Base-by-base conservation (phyloP, 2,113 vertebrate species). In the Lophius piscatorius region DNA sequence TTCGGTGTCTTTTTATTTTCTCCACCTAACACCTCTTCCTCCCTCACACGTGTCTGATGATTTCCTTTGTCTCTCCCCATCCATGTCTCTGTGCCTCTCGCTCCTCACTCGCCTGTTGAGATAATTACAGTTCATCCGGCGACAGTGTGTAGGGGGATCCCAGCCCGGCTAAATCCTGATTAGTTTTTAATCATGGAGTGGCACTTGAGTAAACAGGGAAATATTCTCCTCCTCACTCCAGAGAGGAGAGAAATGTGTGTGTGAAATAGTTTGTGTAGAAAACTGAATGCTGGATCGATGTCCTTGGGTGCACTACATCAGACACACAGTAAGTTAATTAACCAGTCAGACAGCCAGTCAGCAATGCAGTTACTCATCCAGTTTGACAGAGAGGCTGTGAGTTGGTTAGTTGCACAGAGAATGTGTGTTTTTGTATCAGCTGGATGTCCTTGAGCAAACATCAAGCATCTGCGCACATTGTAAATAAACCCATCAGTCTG, bases 151-250 rank as follows among this genome's bases (percentile, higher is more conserved):
- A 41, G 50, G 71, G 79, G 78, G 70, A 74, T 83, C 63, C 80
- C 81, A 63, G 80, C 34, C 77, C 65, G 77, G 58, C 71, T 83
- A 70, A 67, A 86, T 76, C 62, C 80, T 86, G 83, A 87, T 87
- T 83, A 82, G 80, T 70, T 84, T 89, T 87, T 85, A 87, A 89
- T 89, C 83, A 82, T 69, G 64, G 76, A 86, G 85, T 85, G 78
- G 80, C 85, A 82, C 81, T 87, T 51, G 63, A 84, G 81, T 85
- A 89, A 87, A 83, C 83, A 89, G 60, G 70, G 75, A 88, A 80
- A 83, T 85, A 83, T 79, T 81, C 76, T 66, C 20, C 49, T 62
- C 34, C 35, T 78, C 82, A 61, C 75, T 81, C 82, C 64, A 46
- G 73, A 81, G 78, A 70, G 57, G 22, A 60, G 52, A 29, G 28